Conservation (phyloP, 1,140 invertebrate genomes). For the Plectrocnemia conspersa region DNA sequence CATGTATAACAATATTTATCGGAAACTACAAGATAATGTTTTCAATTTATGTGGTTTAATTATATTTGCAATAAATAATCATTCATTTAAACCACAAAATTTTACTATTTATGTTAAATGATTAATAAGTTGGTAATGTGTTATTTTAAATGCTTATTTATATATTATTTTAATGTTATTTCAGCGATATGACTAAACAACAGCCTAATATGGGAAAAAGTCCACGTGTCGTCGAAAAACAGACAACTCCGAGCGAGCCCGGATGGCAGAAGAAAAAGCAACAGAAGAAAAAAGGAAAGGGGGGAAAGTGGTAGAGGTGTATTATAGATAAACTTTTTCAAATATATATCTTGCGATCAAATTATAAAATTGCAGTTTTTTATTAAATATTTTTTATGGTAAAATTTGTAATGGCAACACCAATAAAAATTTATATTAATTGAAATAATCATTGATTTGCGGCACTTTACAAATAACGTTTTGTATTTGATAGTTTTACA, state of each 20-base stretch:
- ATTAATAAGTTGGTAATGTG: neutral
- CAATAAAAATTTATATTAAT: too few species aligned
- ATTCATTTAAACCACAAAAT: neutral
- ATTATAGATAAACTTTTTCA: too few species aligned
- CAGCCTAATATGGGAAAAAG: constrained; percentile 41
- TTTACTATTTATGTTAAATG: neutral
- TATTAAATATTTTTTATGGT: too few species aligned
- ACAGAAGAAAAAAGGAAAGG: constrained; percentile 50
- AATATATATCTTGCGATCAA: too few species aligned
- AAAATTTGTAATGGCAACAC: too few species aligned
- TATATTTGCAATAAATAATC: constrained; percentile 1
- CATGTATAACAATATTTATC: too few species aligned
- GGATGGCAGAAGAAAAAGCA: constrained; percentile 49
- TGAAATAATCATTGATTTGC: too few species aligned
- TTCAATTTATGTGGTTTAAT: neutral
- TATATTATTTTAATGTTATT: constrained; percentile 20
- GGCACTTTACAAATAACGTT: too few species aligned
- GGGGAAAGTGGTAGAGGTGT: constrained; percentile 44
- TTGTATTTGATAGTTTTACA: too few species aligned
- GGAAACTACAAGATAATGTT: too few species aligned
- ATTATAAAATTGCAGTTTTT: too few species aligned
- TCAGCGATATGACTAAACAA: constrained; percentile 50
- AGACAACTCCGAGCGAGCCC: constrained; percentile 38
- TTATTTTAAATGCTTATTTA: constrained; percentile 2
- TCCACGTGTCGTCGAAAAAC: constrained; percentile 41